Percentiles rank a stretch among this genome's conserved stretches.
phyloP scores from a whole-genome alignment of 2,797 vertebrate genomes.

The Darevskia mixta region DNA sequence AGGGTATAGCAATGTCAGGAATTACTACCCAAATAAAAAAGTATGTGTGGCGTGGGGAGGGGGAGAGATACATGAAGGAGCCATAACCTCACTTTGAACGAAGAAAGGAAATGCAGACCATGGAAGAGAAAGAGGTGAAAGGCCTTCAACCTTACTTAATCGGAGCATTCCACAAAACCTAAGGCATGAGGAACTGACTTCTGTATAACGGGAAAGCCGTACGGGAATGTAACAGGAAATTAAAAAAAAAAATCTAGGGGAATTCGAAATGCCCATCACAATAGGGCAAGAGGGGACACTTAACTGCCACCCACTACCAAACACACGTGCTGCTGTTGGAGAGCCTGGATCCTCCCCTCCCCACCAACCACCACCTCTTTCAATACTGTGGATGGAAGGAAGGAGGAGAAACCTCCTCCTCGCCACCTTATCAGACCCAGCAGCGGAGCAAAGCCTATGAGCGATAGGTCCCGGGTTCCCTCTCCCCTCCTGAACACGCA shows the following conservation, averaged over 20 bases:
- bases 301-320: conserved; percentile 68
- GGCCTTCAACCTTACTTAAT: not conserved
- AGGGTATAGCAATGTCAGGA: conserved; percentile 28
- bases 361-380: conserved; percentile 7
- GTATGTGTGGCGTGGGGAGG: too few species aligned
- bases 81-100: conserved; percentile 16
- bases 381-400: conserved; percentile 11
- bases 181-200: conserved; percentile 16
- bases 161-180: conserved; percentile 37
- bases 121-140: not conserved
- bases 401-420: conserved; percentile 71
- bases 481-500: not conserved
- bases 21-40: not conserved
- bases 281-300: conserved; percentile 47
- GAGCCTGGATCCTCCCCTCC: conserved; percentile 47
- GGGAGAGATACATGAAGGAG: not conserved
- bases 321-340: conserved; percentile 50
- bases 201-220: conserved; percentile 14
- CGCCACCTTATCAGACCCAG: conserved; percentile 55
- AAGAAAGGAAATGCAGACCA: conserved; percentile 8
- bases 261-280: conserved; percentile 47
- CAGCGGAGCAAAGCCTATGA: conserved; percentile 12
- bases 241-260: conserved; percentile 30
- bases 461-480: not conserved
- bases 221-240: not conserved